A percentile compares a stretch with the other conserved stretches of the same genome.
Evolutionary conservation across 2,113 vertebrate genomes (phyloP).

Genomic region (Sinocyclocheilus maitianheensis): DNA sequence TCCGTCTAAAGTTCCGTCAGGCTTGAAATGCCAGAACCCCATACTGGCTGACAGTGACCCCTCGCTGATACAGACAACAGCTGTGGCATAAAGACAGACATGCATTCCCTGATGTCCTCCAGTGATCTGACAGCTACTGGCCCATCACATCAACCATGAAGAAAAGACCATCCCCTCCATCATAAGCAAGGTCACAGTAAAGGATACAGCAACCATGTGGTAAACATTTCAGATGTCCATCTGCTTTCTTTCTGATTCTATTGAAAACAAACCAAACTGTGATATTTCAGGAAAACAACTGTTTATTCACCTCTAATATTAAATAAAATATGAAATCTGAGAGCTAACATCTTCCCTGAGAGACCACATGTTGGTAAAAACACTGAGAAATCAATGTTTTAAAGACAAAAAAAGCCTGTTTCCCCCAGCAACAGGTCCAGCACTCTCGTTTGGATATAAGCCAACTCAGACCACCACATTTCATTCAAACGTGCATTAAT

Average conservation of each 20-base stretch:
- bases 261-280: neutral
- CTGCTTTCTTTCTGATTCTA: constrained; percentile 1
- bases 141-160: constrained; percentile 16
- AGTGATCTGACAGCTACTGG: neutral
- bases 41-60: constrained; percentile 55
- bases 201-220: constrained; percentile 12
- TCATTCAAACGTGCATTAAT: constrained; percentile 30
- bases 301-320: neutral
- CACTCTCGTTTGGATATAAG: neutral
- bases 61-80: constrained; percentile 16
- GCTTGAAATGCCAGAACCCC: constrained; percentile 70
- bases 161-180: constrained; percentile 8
- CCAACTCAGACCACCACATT: neutral
- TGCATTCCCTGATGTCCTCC: constrained; percentile 17
- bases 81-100: constrained; percentile 35
- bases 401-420: constrained; percentile 5
- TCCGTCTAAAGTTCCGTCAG: constrained; percentile 56
- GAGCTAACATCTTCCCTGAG: neutral
- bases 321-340: neutral
- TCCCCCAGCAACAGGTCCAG: constrained; percentile 7
- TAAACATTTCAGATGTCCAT: constrained; percentile 6
- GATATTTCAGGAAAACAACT: neutral
- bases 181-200: constrained; percentile 3
- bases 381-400: constrained; percentile 11
- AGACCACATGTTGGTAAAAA: constrained; percentile 8